Base-by-base conservation (phyloP, 1,140 invertebrate genomes). In the Drosophila auraria region DNA sequence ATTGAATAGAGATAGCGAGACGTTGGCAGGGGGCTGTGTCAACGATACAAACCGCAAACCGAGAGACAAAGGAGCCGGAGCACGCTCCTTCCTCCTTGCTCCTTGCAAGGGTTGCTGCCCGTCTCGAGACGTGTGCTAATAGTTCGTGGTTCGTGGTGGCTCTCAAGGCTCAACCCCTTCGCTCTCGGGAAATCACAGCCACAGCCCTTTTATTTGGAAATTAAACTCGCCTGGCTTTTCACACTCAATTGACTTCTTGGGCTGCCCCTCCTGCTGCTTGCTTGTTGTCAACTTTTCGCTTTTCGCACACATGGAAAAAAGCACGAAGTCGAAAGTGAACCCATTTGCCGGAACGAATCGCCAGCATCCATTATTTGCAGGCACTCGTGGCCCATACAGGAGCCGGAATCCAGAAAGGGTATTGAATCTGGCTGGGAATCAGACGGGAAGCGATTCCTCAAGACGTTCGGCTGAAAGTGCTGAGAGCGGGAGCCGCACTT, bases 141-240 rank as follows among this genome's bases (percentile, higher is more conserved):
- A 89, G 84, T 87, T 87, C 45, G 54, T 47, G 50, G 50, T 61
- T 87, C 57, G 54, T 38, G 50, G 50, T 62, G 62, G 56, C 56
- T 27, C 42, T 47, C 9, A 23, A 0, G 33, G 6, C 62, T 53
- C 38, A 77, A 66, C 79, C 76, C 68, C 45, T 60, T 59, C 45
- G 51, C 51, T 50, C 47, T 25, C 14, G n/a, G 36, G 58, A 74
- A 90, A 89, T 89, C n/a, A n/a, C n/a, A n/a, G n/a, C n/a, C 86
- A 57, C 73, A 63, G 82, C 78, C 82, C 86, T 90, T 86, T 90
- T 91, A 86, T 87, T 89, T 81, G 86, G 65, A 83, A 90, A 90
- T 90, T 90, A 90, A 86, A 86, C 86, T 77, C 44, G 86, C 80
- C 82, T 87, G 86, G 84, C 84, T 91, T 90, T 90, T 90, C 62